Evolutionary conservation across 23 tunicate species (phyloP).

Genomic region (Trididemnum miniatum): DNA sequence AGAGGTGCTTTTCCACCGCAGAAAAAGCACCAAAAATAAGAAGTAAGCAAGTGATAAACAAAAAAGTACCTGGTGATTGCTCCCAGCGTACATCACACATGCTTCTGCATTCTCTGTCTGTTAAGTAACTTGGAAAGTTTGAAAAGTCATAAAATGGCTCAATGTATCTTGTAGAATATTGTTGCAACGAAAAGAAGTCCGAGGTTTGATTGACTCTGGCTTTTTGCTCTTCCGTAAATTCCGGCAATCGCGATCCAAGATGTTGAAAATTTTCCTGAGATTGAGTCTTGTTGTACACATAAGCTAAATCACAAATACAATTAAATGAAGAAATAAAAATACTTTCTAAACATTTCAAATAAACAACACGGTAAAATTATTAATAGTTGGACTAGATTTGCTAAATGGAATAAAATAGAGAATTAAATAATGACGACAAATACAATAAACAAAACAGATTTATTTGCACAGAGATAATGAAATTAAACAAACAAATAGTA

Average conservation of each 20-base stretch:
- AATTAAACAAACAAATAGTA: too few species aligned
- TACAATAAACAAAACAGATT: too few species aligned
- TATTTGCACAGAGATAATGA: too few species aligned
- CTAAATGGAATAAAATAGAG: too few species aligned
- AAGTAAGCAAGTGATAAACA: too few species aligned
- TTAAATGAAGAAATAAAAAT: neutral
- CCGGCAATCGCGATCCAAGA: slow-evolving; percentile 77
- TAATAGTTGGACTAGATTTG: too few species aligned
- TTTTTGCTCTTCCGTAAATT: slow-evolving; percentile 87
- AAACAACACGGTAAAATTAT: too few species aligned
- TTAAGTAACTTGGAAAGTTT: slow-evolving; percentile 33
- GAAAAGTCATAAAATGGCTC: slow-evolving; percentile 43
- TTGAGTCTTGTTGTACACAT: slow-evolving; percentile 69
- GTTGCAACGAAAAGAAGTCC: slow-evolving; percentile 94
- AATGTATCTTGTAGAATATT: slow-evolving; percentile 70
- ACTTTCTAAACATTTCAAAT: too few species aligned
- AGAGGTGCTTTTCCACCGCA: too few species aligned
- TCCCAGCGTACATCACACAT: slow-evolving; percentile 81
- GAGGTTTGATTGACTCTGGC: slow-evolving; percentile 55
- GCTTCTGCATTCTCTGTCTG: slow-evolving; percentile 52
- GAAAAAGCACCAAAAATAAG: too few species aligned
- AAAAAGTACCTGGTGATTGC: slow-evolving; percentile 84
- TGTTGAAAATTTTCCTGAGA: slow-evolving; percentile 37
- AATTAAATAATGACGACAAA: too few species aligned
- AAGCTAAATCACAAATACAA: slow-evolving; percentile 26